Evolutionary conservation across 2,888 invertebrate genomes (phyloP).

Genomic region (Ectemnius lituratus): DNA sequence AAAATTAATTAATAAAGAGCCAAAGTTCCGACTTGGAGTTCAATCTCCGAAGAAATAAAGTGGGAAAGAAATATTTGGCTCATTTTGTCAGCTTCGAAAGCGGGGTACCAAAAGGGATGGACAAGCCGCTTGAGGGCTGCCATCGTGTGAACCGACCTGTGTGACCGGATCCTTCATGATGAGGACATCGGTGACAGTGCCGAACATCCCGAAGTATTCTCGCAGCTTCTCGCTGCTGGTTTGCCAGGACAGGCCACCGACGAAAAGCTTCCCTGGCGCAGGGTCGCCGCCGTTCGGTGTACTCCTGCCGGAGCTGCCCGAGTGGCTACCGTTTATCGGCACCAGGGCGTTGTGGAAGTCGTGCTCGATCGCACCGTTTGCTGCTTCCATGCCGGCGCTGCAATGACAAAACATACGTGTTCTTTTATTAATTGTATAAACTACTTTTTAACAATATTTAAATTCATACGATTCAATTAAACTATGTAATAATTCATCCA

Average conservation of each 20-base stretch:
- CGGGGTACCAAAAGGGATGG: conserved; percentile 26
- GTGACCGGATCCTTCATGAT: conserved; percentile 97
- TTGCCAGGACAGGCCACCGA: conserved; percentile 95
- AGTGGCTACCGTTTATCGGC: conserved; percentile 80
- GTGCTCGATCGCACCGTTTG: conserved; percentile 79
- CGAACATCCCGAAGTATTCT: conserved; percentile 95
- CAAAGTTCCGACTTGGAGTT: too few relatives aligned
- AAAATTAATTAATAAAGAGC: neutral
- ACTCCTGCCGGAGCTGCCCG: conserved; percentile 86
- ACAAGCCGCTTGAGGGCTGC: conserved; percentile 36
- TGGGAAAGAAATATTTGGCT: neutral
- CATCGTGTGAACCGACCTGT: conserved; percentile 83
- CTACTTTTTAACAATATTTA: neutral
- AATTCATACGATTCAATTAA: neutral
- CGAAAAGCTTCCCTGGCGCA: conserved; percentile 92
- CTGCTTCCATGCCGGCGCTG: conserved; percentile 80
- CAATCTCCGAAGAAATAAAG: neutral
- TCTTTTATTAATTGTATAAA: too few relatives aligned
- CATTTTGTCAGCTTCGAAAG: conserved; percentile 27
- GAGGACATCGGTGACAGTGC: conserved; percentile 92
- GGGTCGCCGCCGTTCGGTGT: conserved; percentile 85
- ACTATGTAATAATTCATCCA: too few relatives aligned
- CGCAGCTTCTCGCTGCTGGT: conserved; percentile 94
- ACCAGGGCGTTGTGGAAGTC: conserved; percentile 78
- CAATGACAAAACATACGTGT: conserved; percentile 41